Evolutionary conservation across 2,113 vertebrate genomes (phyloP).

Genomic region (Nothocercus julius): DNA sequence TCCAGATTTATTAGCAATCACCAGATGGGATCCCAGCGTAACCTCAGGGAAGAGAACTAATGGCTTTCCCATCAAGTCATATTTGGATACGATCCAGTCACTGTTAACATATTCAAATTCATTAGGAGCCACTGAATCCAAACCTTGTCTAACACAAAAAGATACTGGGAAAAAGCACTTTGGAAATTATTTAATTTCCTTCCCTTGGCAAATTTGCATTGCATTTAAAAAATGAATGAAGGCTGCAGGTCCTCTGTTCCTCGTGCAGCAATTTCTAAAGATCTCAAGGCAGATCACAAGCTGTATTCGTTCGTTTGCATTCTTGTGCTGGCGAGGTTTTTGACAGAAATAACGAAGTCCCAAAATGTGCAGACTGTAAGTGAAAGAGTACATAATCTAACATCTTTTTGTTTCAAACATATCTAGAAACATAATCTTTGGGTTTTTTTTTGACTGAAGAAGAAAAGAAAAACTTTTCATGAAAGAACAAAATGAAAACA

Average conservation of each 20-base stretch:
- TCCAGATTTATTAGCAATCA: constrained; percentile 62
- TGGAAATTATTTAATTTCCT: constrained; percentile 42
- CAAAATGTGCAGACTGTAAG: not conserved
- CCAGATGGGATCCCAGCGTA: constrained; percentile 66
- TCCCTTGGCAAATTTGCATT: constrained; percentile 16
- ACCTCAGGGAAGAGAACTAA: constrained; percentile 67
- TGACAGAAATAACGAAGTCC: not conserved
- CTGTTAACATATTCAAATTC: constrained; percentile 57
- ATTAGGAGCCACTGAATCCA: constrained; percentile 52
- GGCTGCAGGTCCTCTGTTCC: not conserved
- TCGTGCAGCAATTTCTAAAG: not conserved
- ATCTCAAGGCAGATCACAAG: not conserved
- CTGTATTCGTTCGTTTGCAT: not conserved
- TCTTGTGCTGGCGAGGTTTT: not conserved
- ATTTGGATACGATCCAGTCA: constrained; percentile 65
- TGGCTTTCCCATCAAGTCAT: constrained; percentile 67
- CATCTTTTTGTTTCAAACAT: not conserved
- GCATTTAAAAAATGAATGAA: not conserved
- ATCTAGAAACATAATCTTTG: not conserved
- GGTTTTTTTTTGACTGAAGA: not conserved
- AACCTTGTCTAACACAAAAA: constrained; percentile 11
- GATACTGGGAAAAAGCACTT: constrained; percentile 6
- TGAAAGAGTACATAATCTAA: not conserved
- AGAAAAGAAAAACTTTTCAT: not conserved
- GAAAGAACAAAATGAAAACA: not conserved